Percentiles rank a stretch among this genome's conserved stretches.
These are phyloP conservation scores for Diloba caeruleocephala DNA, from an alignment of 2,888 invertebrate genomes.

Conservation along the genomic window DNA sequence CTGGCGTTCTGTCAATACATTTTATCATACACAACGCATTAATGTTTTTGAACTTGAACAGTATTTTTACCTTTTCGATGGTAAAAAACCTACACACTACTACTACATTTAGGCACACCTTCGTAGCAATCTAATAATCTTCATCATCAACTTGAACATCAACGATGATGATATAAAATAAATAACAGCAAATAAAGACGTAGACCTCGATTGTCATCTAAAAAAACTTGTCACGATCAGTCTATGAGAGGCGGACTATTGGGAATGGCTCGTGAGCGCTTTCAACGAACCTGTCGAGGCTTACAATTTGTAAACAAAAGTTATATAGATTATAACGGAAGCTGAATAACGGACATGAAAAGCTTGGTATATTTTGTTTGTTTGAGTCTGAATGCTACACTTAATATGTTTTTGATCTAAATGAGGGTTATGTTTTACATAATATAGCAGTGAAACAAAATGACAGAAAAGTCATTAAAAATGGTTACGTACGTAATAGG, in stretches of 20 bases:
- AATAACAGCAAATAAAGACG: conserved; percentile 40
- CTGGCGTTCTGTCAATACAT: no score
- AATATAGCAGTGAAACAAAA: no score
- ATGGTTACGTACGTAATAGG: no score
- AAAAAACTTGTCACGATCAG: conserved; percentile 62
- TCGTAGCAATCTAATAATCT: conserved; percentile 5
- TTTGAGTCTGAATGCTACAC: no score
- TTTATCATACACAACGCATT: no score
- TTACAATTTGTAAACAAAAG: conserved; percentile 25
- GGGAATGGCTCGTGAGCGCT: conserved; percentile 42
- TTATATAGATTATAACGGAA: conserved; percentile 40
- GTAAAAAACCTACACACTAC: not conserved
- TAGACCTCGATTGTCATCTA: conserved; percentile 47
- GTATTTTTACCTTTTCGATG: no score
- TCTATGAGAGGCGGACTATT: conserved; percentile 32
- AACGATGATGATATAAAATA: conserved; percentile 26
- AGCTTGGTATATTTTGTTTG: conserved; percentile 5
- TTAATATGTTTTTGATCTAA: no score
- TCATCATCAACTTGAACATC: conserved; percentile 24
- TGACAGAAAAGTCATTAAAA: no score
- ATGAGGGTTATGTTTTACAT: no score
- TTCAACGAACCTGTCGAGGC: conserved; percentile 39
- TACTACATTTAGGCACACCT: not conserved
- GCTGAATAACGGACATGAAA: conserved; percentile 5
- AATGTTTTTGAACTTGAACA: no score